Evolutionary conservation across 2,888 invertebrate species (phyloP).

Genomic region (Parnassius smintheus): DNA sequence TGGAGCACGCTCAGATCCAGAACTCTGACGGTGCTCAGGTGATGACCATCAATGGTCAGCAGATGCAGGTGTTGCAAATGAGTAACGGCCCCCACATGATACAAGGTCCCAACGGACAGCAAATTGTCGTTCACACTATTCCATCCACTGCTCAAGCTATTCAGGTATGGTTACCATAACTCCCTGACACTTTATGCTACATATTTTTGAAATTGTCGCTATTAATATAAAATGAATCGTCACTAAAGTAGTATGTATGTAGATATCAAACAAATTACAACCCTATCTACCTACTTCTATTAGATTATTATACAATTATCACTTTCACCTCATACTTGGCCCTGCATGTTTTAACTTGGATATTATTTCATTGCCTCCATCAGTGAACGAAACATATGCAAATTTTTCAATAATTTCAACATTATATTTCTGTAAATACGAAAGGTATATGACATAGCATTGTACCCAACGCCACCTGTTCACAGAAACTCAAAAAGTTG

Average conservation of each 20-base stretch:
- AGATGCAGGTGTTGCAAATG: slow-evolving; percentile 82
- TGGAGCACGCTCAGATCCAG: slow-evolving; percentile 81
- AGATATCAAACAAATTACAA: too few species aligned
- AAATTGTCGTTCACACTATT: slow-evolving; percentile 86
- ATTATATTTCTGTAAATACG: too few species aligned
- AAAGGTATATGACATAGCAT: too few species aligned
- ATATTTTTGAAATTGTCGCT: too few species aligned
- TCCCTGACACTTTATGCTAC: too few species aligned
- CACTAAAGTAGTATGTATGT: too few species aligned
- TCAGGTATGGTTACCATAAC: slow-evolving; percentile 62
- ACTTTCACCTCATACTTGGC: background rate
- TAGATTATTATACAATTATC: background rate
- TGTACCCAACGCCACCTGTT: too few species aligned
- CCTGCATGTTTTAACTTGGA: background rate
- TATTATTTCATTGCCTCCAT: background rate
- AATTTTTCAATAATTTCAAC: too few species aligned
- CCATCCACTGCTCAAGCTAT: slow-evolving; percentile 81
- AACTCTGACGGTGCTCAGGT: slow-evolving; percentile 84
- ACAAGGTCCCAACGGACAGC: slow-evolving; percentile 85
- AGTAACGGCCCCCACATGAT: slow-evolving; percentile 81
- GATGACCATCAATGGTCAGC: slow-evolving; percentile 82
- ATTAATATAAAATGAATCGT: too few species aligned
- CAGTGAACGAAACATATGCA: too few species aligned
- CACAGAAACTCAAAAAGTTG: too few species aligned
- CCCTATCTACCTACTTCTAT: too few species aligned